Evolutionary conservation across 2,797 vertebrate genomes (phyloP).

Genomic region (Gadopsis marmoratus): DNA sequence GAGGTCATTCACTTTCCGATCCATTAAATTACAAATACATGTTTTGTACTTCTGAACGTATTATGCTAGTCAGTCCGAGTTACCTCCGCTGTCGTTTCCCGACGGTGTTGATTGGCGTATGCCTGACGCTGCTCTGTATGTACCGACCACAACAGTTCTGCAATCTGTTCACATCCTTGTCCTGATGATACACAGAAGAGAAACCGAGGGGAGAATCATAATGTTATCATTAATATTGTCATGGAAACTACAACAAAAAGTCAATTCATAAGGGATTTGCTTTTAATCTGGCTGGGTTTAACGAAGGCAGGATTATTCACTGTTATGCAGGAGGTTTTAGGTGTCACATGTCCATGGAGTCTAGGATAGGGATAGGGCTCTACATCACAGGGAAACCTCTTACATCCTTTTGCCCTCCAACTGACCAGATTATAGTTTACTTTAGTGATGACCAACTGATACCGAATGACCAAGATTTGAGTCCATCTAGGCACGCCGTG

Average conservation of each 20-base stretch:
- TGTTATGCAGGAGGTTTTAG: conserved; percentile 79
- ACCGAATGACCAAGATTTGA: conserved; percentile 42
- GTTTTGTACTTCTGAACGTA: conserved; percentile 48
- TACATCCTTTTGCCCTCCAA: conserved; percentile 70
- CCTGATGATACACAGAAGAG: conserved; percentile 28
- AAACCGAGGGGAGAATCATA: conserved; percentile 50
- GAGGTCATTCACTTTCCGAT: conserved; percentile 68
- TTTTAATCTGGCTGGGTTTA: conserved; percentile 84
- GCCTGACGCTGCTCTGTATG: neutral
- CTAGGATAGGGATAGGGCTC: conserved; percentile 57
- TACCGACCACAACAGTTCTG: neutral
- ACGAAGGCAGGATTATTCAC: conserved; percentile 83
- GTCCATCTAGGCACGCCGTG: neutral
- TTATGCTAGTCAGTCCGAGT: neutral
- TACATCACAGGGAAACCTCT: conserved; percentile 62
- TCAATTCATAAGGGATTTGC: conserved; percentile 79
- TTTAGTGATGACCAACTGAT: conserved; percentile 59
- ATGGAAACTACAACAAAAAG: conserved; percentile 82
- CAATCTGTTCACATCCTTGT: conserved; percentile 49
- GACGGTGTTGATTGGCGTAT: neutral
- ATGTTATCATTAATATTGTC: conserved; percentile 79
- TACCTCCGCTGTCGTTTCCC: neutral
- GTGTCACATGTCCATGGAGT: conserved; percentile 80
- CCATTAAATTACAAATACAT: conserved; percentile 71
- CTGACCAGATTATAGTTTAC: conserved; percentile 69